Percentiles rank a stretch among this genome's conserved stretches.
phyloP scores from a whole-genome alignment of 2,797 vertebrate species.

The Mergus octosetaceus region DNA sequence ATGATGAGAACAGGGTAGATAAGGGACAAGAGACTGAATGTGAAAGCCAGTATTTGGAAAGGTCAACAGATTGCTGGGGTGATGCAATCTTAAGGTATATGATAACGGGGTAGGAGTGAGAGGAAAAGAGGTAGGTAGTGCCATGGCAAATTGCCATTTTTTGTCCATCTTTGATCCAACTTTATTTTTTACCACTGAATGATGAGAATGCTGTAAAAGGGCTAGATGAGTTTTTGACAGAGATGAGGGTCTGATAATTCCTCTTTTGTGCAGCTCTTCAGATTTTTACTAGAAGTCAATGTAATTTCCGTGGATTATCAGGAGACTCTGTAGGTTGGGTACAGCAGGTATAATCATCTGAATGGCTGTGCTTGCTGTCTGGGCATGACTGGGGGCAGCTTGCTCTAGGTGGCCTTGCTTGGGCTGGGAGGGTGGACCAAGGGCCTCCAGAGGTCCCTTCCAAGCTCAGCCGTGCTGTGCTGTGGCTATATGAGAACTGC shows the following conservation, averaged over 20 bases:
- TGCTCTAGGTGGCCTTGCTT: too few species aligned
- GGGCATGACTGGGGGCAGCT: too few species aligned
- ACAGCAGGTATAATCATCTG: not conserved
- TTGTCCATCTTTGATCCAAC: not conserved
- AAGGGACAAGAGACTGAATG: not conserved
- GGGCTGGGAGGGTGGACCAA: not conserved
- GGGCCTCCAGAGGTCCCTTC: not conserved
- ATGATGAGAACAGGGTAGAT: not conserved
- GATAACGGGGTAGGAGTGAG: not conserved
- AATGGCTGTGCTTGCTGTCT: not conserved
- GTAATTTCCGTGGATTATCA: not conserved
- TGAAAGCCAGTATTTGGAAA: not conserved
- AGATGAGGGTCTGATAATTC: not conserved
- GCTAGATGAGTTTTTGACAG: not conserved
- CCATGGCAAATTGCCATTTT: not conserved
- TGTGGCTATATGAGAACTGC: not conserved
- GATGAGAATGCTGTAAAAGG: not conserved
- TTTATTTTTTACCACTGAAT: not conserved
- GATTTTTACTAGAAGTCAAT: too few species aligned
- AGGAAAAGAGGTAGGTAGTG: not conserved
- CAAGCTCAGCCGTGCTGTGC: not conserved
- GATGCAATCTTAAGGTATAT: fast-evolving
- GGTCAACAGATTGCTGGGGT: not conserved
- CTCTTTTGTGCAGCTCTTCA: too few species aligned
- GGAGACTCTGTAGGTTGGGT: not conserved